Percentiles rank a stretch among this genome's conserved stretches.
Evolutionary conservation across 2,113 vertebrate genomes (phyloP).

Genomic region (Osmerus eperlanus): DNA sequence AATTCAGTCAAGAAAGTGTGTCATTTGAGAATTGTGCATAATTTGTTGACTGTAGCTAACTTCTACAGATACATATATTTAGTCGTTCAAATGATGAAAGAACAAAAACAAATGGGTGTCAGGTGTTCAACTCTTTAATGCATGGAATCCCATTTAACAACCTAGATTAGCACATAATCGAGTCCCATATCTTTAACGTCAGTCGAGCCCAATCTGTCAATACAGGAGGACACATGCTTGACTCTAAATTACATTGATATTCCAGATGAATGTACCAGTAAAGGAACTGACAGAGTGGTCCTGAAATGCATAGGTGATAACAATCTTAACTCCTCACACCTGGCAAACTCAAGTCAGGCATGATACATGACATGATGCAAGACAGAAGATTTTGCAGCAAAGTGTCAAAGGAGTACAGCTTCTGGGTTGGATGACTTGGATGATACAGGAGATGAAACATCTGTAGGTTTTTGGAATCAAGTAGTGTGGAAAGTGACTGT

Average conservation of each 20-base stretch:
- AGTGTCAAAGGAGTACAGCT: constrained; percentile 14
- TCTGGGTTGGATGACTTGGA: constrained; percentile 30
- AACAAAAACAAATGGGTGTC: constrained; percentile 21
- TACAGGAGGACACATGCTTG: constrained; percentile 1
- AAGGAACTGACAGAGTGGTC: constrained; percentile 1
- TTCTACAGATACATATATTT: too few relatives aligned
- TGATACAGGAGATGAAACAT: constrained; percentile 17
- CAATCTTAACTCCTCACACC: not conserved
- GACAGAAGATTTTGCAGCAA: too few relatives aligned
- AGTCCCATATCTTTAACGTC: constrained; percentile 1
- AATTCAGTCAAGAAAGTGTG: too few relatives aligned
- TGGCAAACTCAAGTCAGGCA: too few relatives aligned
- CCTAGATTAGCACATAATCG: constrained; percentile 2
- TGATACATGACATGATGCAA: too few relatives aligned
- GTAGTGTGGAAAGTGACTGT: constrained; percentile 9
- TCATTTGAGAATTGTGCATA: too few relatives aligned
- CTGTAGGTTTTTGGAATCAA: constrained; percentile 20
- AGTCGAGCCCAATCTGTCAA: constrained; percentile 10
- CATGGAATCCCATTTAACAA: constrained; percentile 28
- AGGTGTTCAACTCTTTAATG: constrained; percentile 30
- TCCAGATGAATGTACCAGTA: constrained; percentile 11
- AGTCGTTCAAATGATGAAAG: not conserved
- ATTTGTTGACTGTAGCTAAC: too few relatives aligned
- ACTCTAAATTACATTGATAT: constrained; percentile 7
- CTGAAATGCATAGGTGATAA: not conserved